Percentiles rank a stretch among this genome's conserved stretches.
Conservation (phyloP, 2,113 vertebrate species). For the Nothocercus nigrocapillus region DNA sequence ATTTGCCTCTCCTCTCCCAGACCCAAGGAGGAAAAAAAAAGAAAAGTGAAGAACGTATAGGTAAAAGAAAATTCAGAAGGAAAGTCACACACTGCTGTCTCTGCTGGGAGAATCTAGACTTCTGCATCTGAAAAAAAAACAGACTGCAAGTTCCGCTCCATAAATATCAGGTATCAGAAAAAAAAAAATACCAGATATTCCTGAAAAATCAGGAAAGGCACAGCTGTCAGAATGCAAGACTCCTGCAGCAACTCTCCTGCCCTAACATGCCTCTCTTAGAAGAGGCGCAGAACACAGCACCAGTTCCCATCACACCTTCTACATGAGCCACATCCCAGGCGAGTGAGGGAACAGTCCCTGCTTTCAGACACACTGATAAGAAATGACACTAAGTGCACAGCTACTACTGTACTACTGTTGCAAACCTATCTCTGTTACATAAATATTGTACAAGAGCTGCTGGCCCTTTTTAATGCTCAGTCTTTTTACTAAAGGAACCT, state of each 20-base stretch:
- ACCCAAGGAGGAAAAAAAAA: fast-evolving
- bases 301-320: neutral
- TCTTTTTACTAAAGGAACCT: neutral
- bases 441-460: neutral
- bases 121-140: neutral
- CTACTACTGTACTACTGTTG: no score
- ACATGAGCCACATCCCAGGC: neutral
- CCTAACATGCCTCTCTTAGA: neutral
- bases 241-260: neutral
- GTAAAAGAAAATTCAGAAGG: neutral
- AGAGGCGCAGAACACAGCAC: neutral
- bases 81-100: neutral
- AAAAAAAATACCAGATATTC: neutral
- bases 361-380: neutral
- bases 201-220: neutral
- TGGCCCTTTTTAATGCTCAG: neutral
- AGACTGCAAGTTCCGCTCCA: neutral
- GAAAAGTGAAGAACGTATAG: neutral
- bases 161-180: neutral
- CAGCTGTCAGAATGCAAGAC: neutral
- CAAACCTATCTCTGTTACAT: no score
- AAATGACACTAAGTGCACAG: neutral
- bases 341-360: neutral
- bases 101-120: neutral
- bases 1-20: neutral